These are phyloP conservation scores for Criorhina ranunculi DNA, from an alignment of 2,888 invertebrate genomes.

Conservation along the genomic window DNA sequence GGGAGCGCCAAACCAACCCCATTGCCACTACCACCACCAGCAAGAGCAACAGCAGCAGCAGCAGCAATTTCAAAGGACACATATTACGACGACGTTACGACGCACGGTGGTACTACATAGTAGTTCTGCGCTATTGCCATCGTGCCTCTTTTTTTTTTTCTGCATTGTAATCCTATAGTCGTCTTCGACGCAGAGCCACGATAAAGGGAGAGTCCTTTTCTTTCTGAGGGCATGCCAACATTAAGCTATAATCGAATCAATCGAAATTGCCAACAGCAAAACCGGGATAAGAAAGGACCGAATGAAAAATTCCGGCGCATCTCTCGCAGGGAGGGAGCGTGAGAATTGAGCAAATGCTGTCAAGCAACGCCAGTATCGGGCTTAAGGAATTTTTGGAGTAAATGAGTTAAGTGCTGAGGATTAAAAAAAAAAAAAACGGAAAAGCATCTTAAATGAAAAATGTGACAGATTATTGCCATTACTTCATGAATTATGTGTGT, in stretches of 20 bases:
- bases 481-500: conserved; percentile 41
- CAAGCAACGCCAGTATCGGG: conserved; percentile 20
- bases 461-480: conserved; percentile 36
- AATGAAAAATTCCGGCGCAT: neutral
- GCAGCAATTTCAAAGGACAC: neutral
- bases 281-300: conserved; percentile 39
- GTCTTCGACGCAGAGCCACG: neutral
- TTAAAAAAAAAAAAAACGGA: conserved; percentile 28
- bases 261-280: conserved; percentile 52
- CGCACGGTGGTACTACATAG: conserved; percentile 11
- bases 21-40: conserved; percentile 1
- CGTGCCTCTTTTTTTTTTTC: neutral
- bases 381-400: conserved; percentile 38
- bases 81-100: no score
- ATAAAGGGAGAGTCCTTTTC: neutral
- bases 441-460: conserved; percentile 29
- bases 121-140: conserved; percentile 37
- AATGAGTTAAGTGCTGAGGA: conserved; percentile 61
- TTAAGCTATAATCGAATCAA: conserved; percentile 71
- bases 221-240: conserved; percentile 29
- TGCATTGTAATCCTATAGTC: conserved; percentile 22
- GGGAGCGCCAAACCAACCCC: neutral
- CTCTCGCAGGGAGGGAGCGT: conserved; percentile 20
- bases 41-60: neutral
- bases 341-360: conserved; percentile 53